Evolutionary conservation across 2,888 invertebrate genomes (phyloP).

Genomic region (Scaeva pyrastri): DNA sequence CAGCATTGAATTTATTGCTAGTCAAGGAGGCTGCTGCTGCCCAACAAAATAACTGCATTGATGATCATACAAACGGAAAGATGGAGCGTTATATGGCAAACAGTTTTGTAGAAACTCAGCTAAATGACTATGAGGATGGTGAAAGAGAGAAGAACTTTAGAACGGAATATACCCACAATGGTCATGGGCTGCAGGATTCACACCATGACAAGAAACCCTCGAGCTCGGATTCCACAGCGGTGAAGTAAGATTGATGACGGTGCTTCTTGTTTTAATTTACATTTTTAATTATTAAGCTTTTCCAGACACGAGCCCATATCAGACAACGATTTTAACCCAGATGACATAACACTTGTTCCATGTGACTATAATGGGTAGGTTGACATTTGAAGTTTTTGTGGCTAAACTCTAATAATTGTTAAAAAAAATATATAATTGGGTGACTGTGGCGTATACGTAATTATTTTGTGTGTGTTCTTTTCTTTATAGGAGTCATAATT

Average conservation of each 20-base stretch:
- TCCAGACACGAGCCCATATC: constrained; percentile 82
- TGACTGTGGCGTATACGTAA: not conserved
- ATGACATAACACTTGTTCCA: constrained; percentile 83
- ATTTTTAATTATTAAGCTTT: constrained; percentile 34
- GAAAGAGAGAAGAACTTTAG: constrained; percentile 55
- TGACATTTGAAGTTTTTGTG: not conserved
- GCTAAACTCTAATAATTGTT: no score
- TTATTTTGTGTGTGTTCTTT: not conserved
- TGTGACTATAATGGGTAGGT: constrained; percentile 83
- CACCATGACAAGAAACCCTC: constrained; percentile 51
- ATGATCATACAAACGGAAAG: constrained; percentile 79
- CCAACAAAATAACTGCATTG: constrained; percentile 77
- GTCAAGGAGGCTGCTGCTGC: constrained; percentile 78
- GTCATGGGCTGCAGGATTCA: constrained; percentile 40
- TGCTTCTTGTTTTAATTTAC: not conserved
- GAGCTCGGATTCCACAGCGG: constrained; percentile 36
- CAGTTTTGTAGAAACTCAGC: constrained; percentile 83
- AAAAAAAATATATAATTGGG: no score
- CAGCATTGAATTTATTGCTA: constrained; percentile 80
- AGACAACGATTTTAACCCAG: constrained; percentile 83
- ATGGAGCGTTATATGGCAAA: constrained; percentile 82
- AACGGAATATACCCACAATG: constrained; percentile 43
- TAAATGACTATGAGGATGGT: constrained; percentile 79
- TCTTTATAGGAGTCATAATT: constrained; percentile 81
- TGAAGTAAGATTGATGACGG: constrained; percentile 40